Conservation (phyloP, 2,797 vertebrate genomes). For the Mus spretus region DNA sequence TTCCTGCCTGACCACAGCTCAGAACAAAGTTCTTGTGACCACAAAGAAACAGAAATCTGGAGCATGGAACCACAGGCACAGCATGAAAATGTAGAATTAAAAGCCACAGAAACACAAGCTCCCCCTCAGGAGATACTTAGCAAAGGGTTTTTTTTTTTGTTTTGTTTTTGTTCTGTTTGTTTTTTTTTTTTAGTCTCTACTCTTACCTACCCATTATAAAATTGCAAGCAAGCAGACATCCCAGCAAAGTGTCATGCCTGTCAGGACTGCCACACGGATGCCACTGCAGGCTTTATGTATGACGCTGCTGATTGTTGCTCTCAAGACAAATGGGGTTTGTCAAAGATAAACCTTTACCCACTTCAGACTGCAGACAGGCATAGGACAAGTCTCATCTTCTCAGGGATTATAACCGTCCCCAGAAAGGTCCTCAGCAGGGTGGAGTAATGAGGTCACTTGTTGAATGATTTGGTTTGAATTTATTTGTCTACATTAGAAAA, state of each 20-base stretch:
- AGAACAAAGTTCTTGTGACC: not conserved
- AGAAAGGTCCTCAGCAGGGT: not conserved
- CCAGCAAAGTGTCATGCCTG: slow-evolving; percentile 14
- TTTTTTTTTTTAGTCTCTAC: not conserved
- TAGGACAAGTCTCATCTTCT: not conserved
- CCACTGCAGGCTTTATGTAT: not conserved
- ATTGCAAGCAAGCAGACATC: not conserved
- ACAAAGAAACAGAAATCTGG: slow-evolving; percentile 42
- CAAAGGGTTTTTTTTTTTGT: not conserved
- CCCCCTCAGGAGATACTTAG: slow-evolving; percentile 10
- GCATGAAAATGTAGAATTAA: not conserved
- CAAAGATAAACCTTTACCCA: too few species aligned
- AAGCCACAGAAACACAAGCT: slow-evolving; percentile 24
- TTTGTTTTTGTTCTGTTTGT: too few species aligned
- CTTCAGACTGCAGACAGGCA: slow-evolving; percentile 32
- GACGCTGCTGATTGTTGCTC: not conserved
- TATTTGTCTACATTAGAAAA: slow-evolving; percentile 56
- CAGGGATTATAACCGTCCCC: not conserved
- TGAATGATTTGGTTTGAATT: slow-evolving; percentile 22
- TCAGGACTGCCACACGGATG: not conserved
- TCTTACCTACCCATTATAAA: slow-evolving; percentile 19
- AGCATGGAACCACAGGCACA: not conserved
- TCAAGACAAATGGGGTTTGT: too few species aligned
- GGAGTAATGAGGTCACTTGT: not conserved
- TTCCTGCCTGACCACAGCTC: slow-evolving; percentile 25